Evolutionary conservation across 92 coral and sea anemone genomes (phyloP).

Genomic region (Hydrozoanthus gracilis): DNA sequence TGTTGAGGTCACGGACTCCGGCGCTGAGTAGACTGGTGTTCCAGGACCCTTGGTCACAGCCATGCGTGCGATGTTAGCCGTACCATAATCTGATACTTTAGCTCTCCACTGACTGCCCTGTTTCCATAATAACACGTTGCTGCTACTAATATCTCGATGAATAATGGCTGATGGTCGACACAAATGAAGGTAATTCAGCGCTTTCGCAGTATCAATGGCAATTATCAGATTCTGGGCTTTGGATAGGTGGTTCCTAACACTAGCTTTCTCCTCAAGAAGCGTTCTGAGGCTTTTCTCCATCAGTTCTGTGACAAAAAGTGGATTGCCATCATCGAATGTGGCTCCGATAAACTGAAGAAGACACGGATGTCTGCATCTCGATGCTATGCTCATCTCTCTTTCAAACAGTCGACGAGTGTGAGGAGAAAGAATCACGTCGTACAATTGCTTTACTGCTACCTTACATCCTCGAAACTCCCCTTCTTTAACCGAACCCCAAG

Average conservation of each 20-base stretch:
- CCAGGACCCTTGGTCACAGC: constrained; percentile 55
- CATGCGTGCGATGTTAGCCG: constrained; percentile 64
- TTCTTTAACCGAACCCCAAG: constrained; percentile 65
- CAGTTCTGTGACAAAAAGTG: constrained; percentile 64
- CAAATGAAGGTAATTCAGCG: constrained; percentile 65
- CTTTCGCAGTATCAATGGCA: constrained; percentile 57
- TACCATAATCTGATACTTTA: constrained; percentile 71
- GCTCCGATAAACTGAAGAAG: constrained; percentile 1
- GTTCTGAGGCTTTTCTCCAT: constrained; percentile 54
- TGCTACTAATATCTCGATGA: constrained; percentile 70
- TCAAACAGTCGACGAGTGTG: constrained; percentile 63
- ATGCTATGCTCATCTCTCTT: constrained; percentile 69
- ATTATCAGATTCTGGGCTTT: constrained; percentile 42
- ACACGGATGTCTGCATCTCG: constrained; percentile 71
- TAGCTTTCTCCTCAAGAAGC: constrained; percentile 36
- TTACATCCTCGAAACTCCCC: constrained; percentile 61
- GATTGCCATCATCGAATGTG: constrained; percentile 41
- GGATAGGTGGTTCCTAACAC: neutral
- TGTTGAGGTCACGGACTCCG: constrained; percentile 49
- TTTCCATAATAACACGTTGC: constrained; percentile 65
- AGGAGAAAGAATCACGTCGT: constrained; percentile 53
- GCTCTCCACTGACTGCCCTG: constrained; percentile 58
- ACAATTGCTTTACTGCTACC: constrained; percentile 69
- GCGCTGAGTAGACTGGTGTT: constrained; percentile 53
- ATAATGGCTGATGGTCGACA: constrained; percentile 60